Evolutionary conservation across 2,888 invertebrate genomes (phyloP), one percentile per base, ranked within the genome.

Genomic region (Lydus trimaculatus): DNA sequence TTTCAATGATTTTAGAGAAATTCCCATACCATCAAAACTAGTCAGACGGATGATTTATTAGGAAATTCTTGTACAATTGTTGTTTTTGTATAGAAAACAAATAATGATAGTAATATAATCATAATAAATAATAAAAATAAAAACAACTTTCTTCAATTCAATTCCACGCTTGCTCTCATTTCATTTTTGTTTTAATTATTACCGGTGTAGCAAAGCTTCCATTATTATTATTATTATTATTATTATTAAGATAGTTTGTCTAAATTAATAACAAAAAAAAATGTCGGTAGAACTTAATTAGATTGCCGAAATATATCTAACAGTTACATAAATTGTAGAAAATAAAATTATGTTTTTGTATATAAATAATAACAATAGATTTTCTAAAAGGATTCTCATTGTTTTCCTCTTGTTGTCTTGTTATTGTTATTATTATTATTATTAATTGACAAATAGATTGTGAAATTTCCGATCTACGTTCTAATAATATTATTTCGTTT

Each of bases 151-250:
- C 48, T 52, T 52, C 20, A 11, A 52, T 52, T 52, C 23, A 23
- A 13, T 52, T 52, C 48, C 48, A 52, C 48, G 48, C 23, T 11
- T 52, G 48, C 20, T 52, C 48, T 52, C 48, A 52, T 52, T 52
- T 52, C 23, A 9, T 52, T 52, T 8, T 20, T n/a, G 0, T 11
- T 52, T 52, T 23, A 52, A 52, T 52, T 52, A 20, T 52, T 52
- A 20, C 9, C 48, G 48, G 8, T 52, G 48, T 52, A 13, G 20
- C 23, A 52, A n/a, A 52, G 20, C 4, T 23, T 23, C 23, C 5
- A 39, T 39, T 39, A 15, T 15, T 39, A 23, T 23, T 11, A 48
- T 48, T 48, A 48, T 48, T 48, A 15, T 39, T 39, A 1, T 11
- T 33, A 33, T 33, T 33, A 15, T 39, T 13, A 39, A 17, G 43